phyloP scores from a whole-genome alignment of 2,888 invertebrate genomes.

The Lagria hirta region DNA sequence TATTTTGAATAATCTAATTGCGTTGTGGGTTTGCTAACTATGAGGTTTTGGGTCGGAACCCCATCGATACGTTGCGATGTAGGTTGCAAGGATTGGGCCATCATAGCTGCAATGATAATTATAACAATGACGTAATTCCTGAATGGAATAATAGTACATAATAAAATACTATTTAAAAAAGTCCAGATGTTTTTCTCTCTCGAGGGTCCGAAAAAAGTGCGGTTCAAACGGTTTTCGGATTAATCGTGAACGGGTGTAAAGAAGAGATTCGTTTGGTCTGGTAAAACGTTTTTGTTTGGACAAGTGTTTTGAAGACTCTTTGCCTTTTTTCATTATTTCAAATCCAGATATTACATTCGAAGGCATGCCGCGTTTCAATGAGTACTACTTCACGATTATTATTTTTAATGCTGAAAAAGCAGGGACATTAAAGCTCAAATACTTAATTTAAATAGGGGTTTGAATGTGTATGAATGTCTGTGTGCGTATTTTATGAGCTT shows the following conservation, averaged over 20 bases:
- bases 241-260: slow-evolving; percentile 4
- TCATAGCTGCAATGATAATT: slow-evolving; percentile 59
- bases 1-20: slow-evolving; percentile 86
- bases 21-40: slow-evolving; percentile 63
- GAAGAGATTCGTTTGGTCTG: slow-evolving; percentile 6
- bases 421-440: no score
- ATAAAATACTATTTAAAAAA: slow-evolving; percentile 14
- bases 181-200: slow-evolving; percentile 31
- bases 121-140: no score
- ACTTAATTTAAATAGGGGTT: no score
- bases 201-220: slow-evolving; percentile 26
- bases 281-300: slow-evolving; percentile 26
- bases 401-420: no score
- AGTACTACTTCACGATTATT: slow-evolving; percentile 9
- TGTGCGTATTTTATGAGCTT: no score
- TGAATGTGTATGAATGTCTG: no score
- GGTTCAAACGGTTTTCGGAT: slow-evolving; percentile 3
- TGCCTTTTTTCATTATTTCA: slow-evolving; percentile 26
- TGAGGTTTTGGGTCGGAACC: slow-evolving; percentile 58
- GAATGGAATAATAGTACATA: neutral
- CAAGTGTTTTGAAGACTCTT: slow-evolving; percentile 26
- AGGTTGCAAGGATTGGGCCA: slow-evolving; percentile 57
- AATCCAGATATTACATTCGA: slow-evolving; percentile 33
- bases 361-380: slow-evolving; percentile 29
- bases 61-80: slow-evolving; percentile 53